phyloP scores from a whole-genome alignment of 1,140 invertebrate genomes.

The Zaprionus taronus region DNA sequence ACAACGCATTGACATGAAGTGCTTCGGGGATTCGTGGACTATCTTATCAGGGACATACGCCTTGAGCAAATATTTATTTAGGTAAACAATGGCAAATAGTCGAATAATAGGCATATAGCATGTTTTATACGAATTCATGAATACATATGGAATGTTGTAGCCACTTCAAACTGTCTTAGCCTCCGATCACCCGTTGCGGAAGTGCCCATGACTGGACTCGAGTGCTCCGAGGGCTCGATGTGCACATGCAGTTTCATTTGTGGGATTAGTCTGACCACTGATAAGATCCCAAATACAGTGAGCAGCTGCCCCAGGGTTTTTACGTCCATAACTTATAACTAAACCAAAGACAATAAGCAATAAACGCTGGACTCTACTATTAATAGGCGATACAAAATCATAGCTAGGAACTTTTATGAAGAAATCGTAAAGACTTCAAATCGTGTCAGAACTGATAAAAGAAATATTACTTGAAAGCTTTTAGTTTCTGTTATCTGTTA shows the following conservation, averaged over 20 bases:
- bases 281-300: conserved; percentile 35
- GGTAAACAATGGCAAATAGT: conserved; percentile 32
- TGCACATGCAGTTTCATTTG: conserved; percentile 9
- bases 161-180: conserved; percentile 24
- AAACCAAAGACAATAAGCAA: conserved; percentile 41
- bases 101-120: conserved; percentile 9
- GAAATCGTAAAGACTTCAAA: not conserved
- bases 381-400: conserved; percentile 26
- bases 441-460: not conserved
- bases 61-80: conserved; percentile 58
- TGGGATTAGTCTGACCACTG: conserved; percentile 27
- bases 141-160: not conserved
- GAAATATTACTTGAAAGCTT: not conserved
- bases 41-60: conserved; percentile 41
- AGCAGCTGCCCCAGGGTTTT: conserved; percentile 48
- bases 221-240: not conserved
- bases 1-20: conserved; percentile 51
- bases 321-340: conserved; percentile 53
- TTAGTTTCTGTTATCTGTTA: not conserved
- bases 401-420: conserved; percentile 11
- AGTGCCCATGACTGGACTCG: conserved; percentile 30
- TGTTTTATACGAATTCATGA: not conserved
- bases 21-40: conserved; percentile 18
- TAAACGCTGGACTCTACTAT: conserved; percentile 8
- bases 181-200: conserved; percentile 23